These are phyloP conservation scores for Hartigia nigra DNA, from an alignment of 2,888 invertebrate genomes.

Conservation along the genomic window DNA sequence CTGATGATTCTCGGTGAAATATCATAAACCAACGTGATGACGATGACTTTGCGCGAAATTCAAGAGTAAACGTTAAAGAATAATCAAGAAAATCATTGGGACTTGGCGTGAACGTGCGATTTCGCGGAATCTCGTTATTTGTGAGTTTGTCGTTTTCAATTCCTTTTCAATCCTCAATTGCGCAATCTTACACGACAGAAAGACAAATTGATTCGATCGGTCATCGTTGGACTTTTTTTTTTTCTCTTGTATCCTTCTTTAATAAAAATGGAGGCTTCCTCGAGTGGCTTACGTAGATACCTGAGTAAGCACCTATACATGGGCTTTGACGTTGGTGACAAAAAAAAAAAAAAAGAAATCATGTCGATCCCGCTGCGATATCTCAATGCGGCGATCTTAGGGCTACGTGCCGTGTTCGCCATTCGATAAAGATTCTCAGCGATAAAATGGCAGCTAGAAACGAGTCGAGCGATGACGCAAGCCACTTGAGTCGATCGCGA, in stretches of 20 bases:
- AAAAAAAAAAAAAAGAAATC: constrained; percentile 4
- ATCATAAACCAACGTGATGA: not conserved
- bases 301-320: not conserved
- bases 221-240: not conserved
- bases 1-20: not conserved
- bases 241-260: not conserved
- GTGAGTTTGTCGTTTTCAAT: not conserved
- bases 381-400: constrained; percentile 5
- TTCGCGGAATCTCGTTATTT: not conserved
- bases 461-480: constrained; percentile 50
- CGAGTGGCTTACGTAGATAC: not conserved
- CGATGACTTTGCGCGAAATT: not conserved
- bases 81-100: not conserved
- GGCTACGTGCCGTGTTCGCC: constrained; percentile 15
- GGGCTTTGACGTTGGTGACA: not conserved
- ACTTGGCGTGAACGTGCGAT: not conserved
- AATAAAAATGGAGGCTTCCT: not conserved
- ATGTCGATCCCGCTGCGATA: not conserved
- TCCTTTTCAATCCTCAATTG: not conserved
- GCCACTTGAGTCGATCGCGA: constrained; percentile 23
- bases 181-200: not conserved
- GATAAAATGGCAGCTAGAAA: constrained; percentile 40
- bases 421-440: constrained; percentile 47
- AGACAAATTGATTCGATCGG: not conserved
- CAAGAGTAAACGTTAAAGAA: not conserved